Evolutionary conservation across 2,888 invertebrate genomes (phyloP).

Genomic region (Plebejus melissa): DNA sequence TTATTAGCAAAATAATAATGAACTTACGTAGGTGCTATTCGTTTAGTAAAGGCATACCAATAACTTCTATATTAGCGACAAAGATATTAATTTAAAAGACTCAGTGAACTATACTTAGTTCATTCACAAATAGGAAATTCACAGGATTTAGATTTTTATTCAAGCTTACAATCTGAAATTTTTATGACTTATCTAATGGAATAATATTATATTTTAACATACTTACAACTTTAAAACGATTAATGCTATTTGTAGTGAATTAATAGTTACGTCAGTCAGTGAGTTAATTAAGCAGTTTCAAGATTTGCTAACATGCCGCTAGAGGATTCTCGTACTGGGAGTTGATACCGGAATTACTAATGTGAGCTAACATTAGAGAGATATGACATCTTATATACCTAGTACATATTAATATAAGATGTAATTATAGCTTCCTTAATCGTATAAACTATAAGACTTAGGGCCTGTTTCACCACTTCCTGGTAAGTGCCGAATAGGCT

Average conservation of each 20-base stretch:
- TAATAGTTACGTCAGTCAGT: slow-evolving; percentile 5
- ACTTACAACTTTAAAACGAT: neutral
- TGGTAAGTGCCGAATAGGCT: no score
- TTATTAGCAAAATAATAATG: no score
- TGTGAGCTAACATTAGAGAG: neutral
- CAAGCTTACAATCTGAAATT: no score
- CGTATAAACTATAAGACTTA: no score
- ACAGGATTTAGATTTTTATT: no score
- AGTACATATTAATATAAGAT: no score
- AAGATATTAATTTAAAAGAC: neutral
- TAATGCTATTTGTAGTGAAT: neutral
- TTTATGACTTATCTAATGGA: no score
- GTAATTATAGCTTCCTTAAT: no score
- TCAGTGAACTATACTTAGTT: no score
- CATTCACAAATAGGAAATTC: no score
- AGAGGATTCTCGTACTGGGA: neutral
- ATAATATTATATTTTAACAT: no score
- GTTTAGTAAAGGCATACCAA: neutral
- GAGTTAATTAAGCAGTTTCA: slow-evolving; percentile 1
- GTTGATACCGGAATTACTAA: neutral
- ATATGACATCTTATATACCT: neutral
- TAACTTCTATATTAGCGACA: neutral
- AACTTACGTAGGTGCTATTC: neutral
- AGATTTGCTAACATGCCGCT: slow-evolving; percentile 11
- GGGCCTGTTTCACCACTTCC: no score